A percentile compares a stretch with the other conserved stretches of the same genome.
These are phyloP conservation scores for Brachionus angularis DNA, from an alignment of 1,140 invertebrate genomes.

Conservation along the genomic window DNA sequence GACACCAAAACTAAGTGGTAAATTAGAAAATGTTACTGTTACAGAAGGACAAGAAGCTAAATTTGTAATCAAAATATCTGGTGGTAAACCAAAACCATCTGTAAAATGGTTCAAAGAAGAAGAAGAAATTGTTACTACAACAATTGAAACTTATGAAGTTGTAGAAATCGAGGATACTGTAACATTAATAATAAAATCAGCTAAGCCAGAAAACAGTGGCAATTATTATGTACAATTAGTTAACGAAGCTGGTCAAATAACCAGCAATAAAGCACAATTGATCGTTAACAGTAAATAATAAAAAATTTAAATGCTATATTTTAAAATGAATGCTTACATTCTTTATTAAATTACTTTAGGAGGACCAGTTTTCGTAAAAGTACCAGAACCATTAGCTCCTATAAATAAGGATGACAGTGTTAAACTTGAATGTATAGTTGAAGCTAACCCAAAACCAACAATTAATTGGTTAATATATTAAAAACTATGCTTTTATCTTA, in stretches of 20 bases:
- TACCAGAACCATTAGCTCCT: background rate
- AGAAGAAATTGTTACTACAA: background rate
- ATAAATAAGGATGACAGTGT: background rate
- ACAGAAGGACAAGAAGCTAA: background rate
- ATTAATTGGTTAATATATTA: slow-evolving; percentile 72
- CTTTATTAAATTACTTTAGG: too few species aligned
- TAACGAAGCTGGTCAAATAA: background rate
- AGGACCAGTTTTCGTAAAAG: background rate
- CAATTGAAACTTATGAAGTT: background rate
- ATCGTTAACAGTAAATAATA: background rate
- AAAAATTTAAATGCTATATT: too few species aligned
- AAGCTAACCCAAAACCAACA: slow-evolving; percentile 79
- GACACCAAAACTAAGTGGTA: background rate
- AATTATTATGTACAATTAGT: background rate
- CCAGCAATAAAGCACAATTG: background rate
- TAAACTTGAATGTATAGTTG: slow-evolving; percentile 77
- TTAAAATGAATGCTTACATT: too few species aligned
- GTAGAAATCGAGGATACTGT: background rate
- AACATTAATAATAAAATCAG: background rate
- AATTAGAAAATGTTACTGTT: background rate
- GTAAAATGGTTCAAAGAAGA: background rate
- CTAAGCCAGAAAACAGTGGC: background rate
- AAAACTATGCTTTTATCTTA: too few species aligned
- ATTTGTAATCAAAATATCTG: background rate
- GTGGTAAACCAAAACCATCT: background rate